A percentile compares a stretch with the other conserved stretches of the same genome.
Conservation (phyloP, 2,797 vertebrate species). For the Thalassophryne amazonica region DNA sequence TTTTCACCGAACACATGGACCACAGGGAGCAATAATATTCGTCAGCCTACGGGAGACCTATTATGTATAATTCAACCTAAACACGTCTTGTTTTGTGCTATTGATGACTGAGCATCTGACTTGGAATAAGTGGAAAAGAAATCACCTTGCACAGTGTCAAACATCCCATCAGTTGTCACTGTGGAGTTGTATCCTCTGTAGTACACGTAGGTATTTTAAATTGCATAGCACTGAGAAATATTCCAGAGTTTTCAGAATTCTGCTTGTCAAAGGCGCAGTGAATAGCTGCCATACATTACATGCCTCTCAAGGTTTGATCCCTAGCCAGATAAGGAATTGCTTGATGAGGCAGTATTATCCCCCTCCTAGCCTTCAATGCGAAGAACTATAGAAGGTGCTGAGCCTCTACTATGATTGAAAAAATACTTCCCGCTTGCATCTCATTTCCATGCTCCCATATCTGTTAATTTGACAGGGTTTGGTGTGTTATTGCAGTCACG, state of each 20-base stretch:
- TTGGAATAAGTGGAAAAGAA: slow-evolving; percentile 18
- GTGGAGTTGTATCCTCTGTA: slow-evolving; percentile 3
- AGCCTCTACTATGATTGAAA: slow-evolving; percentile 33
- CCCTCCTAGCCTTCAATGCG: slow-evolving; percentile 8
- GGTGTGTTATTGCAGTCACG: slow-evolving; percentile 48
- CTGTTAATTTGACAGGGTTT: slow-evolving; percentile 47
- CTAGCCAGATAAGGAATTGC: slow-evolving; percentile 57
- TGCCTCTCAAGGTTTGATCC: slow-evolving; percentile 59
- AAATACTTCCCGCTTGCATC: slow-evolving; percentile 39
- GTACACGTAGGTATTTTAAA: slow-evolving; percentile 2
- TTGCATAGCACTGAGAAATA: slow-evolving; percentile 1
- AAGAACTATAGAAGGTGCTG: slow-evolving; percentile 33
- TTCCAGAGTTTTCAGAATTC: slow-evolving; percentile 17
- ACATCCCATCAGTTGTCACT: slow-evolving; percentile 25
- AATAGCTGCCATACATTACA: slow-evolving; percentile 50
- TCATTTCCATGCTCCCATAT: slow-evolving; percentile 57
- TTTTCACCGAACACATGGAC: slow-evolving; percentile 46
- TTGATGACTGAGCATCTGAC: slow-evolving; percentile 36
- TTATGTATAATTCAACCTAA: slow-evolving; percentile 51
- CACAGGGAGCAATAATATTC: slow-evolving; percentile 27
- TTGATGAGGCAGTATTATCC: slow-evolving; percentile 48
- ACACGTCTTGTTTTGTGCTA: slow-evolving; percentile 20
- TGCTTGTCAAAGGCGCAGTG: slow-evolving; percentile 37
- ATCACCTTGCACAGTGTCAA: slow-evolving; percentile 30
- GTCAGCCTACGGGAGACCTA: slow-evolving; percentile 44